These are phyloP conservation scores for Parambassis ranga DNA, from an alignment of 2,797 vertebrate species.

Conservation along the genomic window DNA sequence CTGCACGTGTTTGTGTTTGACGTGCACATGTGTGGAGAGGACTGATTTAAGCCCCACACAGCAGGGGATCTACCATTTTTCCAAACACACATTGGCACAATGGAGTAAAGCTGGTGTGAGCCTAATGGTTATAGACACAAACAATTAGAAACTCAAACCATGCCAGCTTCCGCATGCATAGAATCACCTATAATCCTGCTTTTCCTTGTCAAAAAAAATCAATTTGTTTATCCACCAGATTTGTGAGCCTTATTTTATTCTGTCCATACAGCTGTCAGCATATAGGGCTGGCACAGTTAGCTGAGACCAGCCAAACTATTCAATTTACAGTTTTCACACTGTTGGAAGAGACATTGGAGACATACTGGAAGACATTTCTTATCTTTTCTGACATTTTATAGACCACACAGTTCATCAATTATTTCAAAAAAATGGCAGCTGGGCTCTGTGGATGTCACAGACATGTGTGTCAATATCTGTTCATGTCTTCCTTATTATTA, in stretches of 20 bases:
- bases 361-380: no score
- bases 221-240: slow-evolving; percentile 22
- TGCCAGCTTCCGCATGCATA: neutral
- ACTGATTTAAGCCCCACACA: slow-evolving; percentile 55
- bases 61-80: slow-evolving; percentile 61
- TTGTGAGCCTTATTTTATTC: slow-evolving; percentile 2
- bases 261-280: neutral
- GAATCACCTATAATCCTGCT: slow-evolving; percentile 13
- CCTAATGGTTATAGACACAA: slow-evolving; percentile 64
- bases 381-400: neutral
- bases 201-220: slow-evolving; percentile 14
- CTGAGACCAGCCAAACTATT: no score
- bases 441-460: neutral
- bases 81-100: slow-evolving; percentile 59
- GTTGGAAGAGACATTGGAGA: no score
- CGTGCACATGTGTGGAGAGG: slow-evolving; percentile 49
- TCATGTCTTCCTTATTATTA: neutral
- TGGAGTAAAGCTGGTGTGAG: slow-evolving; percentile 50
- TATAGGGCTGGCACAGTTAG: neutral
- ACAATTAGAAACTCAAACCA: slow-evolving; percentile 57
- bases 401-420: neutral
- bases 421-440: neutral
- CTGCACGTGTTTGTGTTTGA: slow-evolving; percentile 56
- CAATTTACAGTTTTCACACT: no score
- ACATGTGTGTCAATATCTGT: neutral